Base-by-base conservation (phyloP, 2,888 invertebrate genomes). In the Drosophila paucipuncta region DNA sequence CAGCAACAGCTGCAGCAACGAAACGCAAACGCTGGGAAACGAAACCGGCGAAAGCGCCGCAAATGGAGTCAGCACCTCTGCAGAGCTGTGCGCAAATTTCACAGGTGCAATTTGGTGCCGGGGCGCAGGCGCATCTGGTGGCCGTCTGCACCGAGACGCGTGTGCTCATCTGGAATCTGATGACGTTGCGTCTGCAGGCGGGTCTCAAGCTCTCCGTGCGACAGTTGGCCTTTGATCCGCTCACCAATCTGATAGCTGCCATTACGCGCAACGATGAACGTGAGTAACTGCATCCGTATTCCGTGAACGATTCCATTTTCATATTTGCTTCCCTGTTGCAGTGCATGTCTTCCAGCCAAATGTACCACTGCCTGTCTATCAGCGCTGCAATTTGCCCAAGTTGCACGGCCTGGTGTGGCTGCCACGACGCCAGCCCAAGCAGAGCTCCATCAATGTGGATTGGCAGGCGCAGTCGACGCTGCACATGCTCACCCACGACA, bases 91-190 rank as follows among this genome's bases (percentile, higher is more conserved):
- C 92, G 0, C 78, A 87, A 54, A 93, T 93, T 41, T 90, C 85
- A 10, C 90, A 90, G 37, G 91, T 94, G 52, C 88, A 91, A 69
- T 94, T 93, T 76, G 93, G 92, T 18, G 91, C 91, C 2, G 93
- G 92, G 3, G 91, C 92, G 52, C 91, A 91, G 82, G 92, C 92
- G 3, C 76, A 80, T 63, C 73, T 87, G 7, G 91, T 93, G 31
- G 83, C 92, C n/a, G 92, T 91, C 9, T 93, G 93, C 61, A 95
- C 95, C 0, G 89, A 93, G 7, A 90, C 94, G 22, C 94, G 95
- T 71, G 89, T 96, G 6, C 94, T 94, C 41, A 95, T 96, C 35
- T 96, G 96, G 96, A 95, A 96, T 92, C 92, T 96, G 47, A 92
- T 96, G 68, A 95, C 95, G 2, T 92, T 96, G 18, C 94, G 94